Evolutionary conservation across 2,888 invertebrate genomes (phyloP).

Genomic region (Calliscelio sp.): DNA sequence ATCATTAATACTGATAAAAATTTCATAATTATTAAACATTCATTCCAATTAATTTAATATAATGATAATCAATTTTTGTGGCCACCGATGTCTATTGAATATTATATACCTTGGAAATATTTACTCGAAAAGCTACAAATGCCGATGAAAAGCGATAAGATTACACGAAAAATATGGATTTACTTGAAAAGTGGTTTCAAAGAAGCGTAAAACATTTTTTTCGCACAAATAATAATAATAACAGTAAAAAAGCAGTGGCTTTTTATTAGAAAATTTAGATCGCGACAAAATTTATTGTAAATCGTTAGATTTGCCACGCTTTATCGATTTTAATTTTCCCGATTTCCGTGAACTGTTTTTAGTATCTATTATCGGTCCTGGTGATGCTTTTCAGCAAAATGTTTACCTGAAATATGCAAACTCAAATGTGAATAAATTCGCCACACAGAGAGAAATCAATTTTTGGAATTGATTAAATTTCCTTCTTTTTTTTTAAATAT

Average conservation of each 20-base stretch:
- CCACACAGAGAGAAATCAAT: conserved; percentile 23
- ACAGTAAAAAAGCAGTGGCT: background rate
- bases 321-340: conserved; percentile 55
- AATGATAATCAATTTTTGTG: too few species aligned
- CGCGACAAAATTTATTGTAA: conserved; percentile 26
- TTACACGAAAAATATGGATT: conserved; percentile 50
- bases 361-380: conserved; percentile 37
- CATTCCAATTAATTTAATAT: too few species aligned
- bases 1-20: too few species aligned
- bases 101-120: conserved; percentile 44
- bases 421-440: conserved; percentile 14
- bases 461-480: conserved; percentile 43
- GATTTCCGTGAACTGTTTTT: conserved; percentile 44
- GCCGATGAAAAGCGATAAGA: conserved; percentile 56
- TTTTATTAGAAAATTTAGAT: conserved; percentile 39
- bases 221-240: conserved; percentile 26
- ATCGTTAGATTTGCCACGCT: conserved; percentile 43
- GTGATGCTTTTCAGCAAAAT: conserved; percentile 48
- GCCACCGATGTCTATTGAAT: conserved; percentile 35
- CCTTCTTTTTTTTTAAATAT: conserved; percentile 4
- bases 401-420: conserved; percentile 36
- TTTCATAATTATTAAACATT: too few species aligned
- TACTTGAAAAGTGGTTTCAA: conserved; percentile 43
- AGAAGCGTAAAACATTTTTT: conserved; percentile 39
- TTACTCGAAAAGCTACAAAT: conserved; percentile 45